Evolutionary conservation across 2,888 invertebrate species (phyloP).

Genomic region (Ischnus inquisitorius): DNA sequence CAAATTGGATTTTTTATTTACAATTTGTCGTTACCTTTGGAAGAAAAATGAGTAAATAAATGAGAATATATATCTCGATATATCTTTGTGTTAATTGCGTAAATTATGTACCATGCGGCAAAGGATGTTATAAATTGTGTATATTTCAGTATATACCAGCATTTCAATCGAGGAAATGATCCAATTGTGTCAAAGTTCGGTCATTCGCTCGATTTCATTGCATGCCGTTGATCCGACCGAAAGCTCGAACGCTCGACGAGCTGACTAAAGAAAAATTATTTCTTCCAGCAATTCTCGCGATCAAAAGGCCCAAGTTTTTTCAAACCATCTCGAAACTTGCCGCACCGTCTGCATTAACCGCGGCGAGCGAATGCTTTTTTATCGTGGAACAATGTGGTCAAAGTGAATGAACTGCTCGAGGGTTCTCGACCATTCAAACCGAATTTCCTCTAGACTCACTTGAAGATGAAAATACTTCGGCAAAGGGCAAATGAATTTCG

Average conservation of each 20-base stretch:
- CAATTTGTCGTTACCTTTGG: too few relatives aligned
- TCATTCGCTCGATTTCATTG: background rate
- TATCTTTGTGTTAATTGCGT: too few relatives aligned
- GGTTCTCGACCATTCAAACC: slow-evolving; percentile 19
- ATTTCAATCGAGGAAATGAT: background rate
- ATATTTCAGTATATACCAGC: too few relatives aligned
- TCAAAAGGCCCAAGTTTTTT: background rate
- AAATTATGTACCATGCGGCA: too few relatives aligned
- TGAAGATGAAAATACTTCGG: slow-evolving; percentile 18
- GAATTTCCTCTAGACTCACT: background rate
- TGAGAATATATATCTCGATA: too few relatives aligned
- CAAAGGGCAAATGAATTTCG: slow-evolving; percentile 12
- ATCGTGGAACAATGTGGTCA: slow-evolving; percentile 32
- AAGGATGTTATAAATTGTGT: too few relatives aligned
- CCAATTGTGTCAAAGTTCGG: background rate
- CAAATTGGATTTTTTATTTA: too few relatives aligned
- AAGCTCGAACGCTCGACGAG: background rate
- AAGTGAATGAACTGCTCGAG: slow-evolving; percentile 45
- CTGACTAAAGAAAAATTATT: background rate
- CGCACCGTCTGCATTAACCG: background rate
- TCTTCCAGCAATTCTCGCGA: background rate
- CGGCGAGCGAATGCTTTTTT: slow-evolving; percentile 29
- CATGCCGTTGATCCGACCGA: background rate
- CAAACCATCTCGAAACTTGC: background rate
- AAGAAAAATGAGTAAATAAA: too few relatives aligned